A percentile compares a stretch with the other conserved stretches of the same genome.
These are phyloP conservation scores for Cryptus viduatorius DNA, from an alignment of 2,888 invertebrate genomes.

Conservation along the genomic window DNA sequence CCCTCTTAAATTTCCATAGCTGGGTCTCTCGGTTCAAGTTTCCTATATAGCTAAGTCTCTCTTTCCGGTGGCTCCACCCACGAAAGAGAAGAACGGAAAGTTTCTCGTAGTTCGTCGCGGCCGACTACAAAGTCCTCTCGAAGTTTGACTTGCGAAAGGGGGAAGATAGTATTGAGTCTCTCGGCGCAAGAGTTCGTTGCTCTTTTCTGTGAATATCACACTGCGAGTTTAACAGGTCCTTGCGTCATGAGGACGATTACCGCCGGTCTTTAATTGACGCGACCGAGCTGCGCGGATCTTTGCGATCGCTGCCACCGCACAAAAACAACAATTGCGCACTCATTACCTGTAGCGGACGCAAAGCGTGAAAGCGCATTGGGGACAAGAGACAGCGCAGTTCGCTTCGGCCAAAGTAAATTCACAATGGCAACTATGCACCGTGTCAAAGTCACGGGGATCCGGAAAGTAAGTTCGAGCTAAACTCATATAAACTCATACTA, in stretches of 20 bases:
- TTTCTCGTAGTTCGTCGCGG: constrained; percentile 37
- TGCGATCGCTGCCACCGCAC: not conserved
- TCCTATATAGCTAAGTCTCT: not conserved
- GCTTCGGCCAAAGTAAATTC: constrained; percentile 14
- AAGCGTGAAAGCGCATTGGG: constrained; percentile 27
- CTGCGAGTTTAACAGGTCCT: constrained; percentile 42
- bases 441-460: not conserved
- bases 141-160: constrained; percentile 42
- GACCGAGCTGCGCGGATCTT: not conserved
- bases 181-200: constrained; percentile 42
- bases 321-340: constrained; percentile 15
- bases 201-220: constrained; percentile 19
- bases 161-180: constrained; percentile 30
- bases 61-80: not conserved
- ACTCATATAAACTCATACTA: not conserved
- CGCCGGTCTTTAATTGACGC: constrained; percentile 34
- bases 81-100: constrained; percentile 23
- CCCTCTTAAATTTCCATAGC: constrained; percentile 53
- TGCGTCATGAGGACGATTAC: constrained; percentile 26
- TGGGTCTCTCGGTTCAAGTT: constrained; percentile 31
- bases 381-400: not conserved
- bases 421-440: not conserved
- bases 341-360: constrained; percentile 5
- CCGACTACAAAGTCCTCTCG: not conserved
- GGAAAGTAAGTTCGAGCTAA: not conserved